Evolutionary conservation across 2,888 invertebrate species (phyloP).

Genomic region (Dendrolimus pini): DNA sequence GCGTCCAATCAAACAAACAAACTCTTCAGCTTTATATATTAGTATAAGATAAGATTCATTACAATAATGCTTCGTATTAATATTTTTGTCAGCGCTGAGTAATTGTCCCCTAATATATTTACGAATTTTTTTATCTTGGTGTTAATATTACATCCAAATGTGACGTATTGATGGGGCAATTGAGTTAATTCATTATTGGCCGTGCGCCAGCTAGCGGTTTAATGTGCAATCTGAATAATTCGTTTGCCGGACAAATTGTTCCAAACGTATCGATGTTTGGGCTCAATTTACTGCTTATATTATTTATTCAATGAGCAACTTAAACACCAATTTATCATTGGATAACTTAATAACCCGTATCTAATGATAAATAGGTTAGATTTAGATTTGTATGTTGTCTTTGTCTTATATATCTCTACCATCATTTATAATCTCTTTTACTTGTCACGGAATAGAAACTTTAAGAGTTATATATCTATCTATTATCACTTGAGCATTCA

Average conservation of each 20-base stretch:
- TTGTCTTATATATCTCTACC: too few relatives aligned
- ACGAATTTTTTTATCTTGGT: neutral
- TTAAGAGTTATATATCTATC: too few relatives aligned
- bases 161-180: constrained; percentile 25
- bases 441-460: too few relatives aligned
- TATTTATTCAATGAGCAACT: neutral
- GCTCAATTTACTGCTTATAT: neutral
- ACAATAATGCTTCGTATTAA: neutral
- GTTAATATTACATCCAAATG: constrained; percentile 14
- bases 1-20: too few relatives aligned
- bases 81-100: neutral
- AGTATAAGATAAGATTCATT: neutral
- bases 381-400: too few relatives aligned
- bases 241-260: constrained; percentile 19
- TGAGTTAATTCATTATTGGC: constrained; percentile 32
- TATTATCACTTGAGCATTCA: too few relatives aligned
- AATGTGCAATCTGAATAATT: constrained; percentile 37
- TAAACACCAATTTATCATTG: constrained; percentile 2
- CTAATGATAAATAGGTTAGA: too few relatives aligned
- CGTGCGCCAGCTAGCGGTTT: constrained; percentile 26
- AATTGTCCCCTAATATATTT: neutral
- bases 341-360: too few relatives aligned
- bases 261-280: constrained; percentile 5
- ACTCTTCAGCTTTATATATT: too few relatives aligned
- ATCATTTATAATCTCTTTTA: too few relatives aligned